A percentile compares a stretch with the other conserved stretches of the same genome.
Evolutionary conservation across 2,797 vertebrate species (phyloP).

Genomic region (Mallotus villosus): DNA sequence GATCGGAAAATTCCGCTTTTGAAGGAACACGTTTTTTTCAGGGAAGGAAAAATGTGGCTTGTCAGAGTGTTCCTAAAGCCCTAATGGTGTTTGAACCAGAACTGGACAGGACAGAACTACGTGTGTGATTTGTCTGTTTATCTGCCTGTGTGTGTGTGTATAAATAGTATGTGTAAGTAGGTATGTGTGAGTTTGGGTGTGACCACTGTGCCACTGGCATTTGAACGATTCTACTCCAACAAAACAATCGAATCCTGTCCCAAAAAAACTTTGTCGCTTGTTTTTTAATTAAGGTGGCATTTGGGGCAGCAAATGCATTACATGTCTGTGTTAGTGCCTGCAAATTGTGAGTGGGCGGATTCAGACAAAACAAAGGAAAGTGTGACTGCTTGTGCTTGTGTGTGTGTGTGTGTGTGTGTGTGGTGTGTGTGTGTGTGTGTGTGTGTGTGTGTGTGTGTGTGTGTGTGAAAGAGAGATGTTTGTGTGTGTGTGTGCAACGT

Average conservation of each 20-base stretch:
- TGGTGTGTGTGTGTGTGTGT: constrained; percentile 10
- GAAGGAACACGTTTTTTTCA: constrained; percentile 5
- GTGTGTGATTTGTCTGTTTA: constrained; percentile 5
- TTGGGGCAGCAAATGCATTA: constrained; percentile 2
- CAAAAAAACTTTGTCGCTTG: neutral
- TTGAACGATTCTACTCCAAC: neutral
- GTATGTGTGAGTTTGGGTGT: neutral
- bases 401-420: neutral
- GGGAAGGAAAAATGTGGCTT: constrained; percentile 7
- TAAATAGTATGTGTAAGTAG: constrained; percentile 1
- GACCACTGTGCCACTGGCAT: neutral
- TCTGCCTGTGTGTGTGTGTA: constrained; percentile 1
- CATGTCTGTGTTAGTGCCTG: constrained; percentile 1
- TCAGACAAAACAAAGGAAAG: constrained; percentile 8
- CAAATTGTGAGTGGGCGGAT: constrained; percentile 19
- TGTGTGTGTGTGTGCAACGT: constrained; percentile 6
- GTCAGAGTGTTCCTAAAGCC: neutral
- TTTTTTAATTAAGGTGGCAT: neutral
- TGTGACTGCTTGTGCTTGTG: neutral
- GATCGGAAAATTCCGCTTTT: constrained; percentile 19
- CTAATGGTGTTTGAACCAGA: neutral
- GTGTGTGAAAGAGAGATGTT: neutral
- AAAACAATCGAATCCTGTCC: neutral
- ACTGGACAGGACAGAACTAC: neutral
- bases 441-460: too few relatives aligned